phyloP scores from a whole-genome alignment of 2,113 vertebrate species.

The Zapus hudsonius region DNA sequence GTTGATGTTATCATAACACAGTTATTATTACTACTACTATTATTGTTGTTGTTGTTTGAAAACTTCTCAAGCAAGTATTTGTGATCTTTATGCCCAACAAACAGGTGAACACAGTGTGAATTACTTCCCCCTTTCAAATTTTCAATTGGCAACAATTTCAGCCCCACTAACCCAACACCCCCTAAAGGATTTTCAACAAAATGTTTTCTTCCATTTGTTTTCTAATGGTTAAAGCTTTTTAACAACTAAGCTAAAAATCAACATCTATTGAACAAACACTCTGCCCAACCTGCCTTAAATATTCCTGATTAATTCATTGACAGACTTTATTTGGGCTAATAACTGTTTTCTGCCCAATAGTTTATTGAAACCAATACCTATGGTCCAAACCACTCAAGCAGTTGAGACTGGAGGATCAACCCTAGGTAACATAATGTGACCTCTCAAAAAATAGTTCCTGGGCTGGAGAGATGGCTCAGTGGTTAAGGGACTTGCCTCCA shows the following conservation, averaged over 20 bases:
- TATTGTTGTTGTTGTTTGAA: no score
- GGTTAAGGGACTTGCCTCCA: no score
- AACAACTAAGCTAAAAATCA: constrained; percentile 49
- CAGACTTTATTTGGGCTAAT: neutral
- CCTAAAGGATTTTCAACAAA: neutral
- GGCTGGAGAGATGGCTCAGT: no score
- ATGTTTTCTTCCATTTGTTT: constrained; percentile 51
- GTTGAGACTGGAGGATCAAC: neutral
- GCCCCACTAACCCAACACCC: neutral
- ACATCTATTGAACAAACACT: constrained; percentile 8
- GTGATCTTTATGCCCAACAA: neutral
- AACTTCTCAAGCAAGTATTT: constrained; percentile 39
- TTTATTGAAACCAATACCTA: neutral
- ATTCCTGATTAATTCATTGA: neutral
- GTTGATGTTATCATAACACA: no score
- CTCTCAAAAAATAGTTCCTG: no score
- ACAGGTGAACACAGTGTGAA: neutral
- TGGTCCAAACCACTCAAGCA: neutral
- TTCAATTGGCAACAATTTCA: neutral
- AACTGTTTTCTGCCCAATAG: neutral
- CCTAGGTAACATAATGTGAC: neutral
- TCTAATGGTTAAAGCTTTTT: neutral
- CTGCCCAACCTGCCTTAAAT: neutral
- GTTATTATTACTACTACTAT: no score
- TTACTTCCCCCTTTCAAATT: neutral